Conservation (phyloP, 2,888 invertebrate genomes). For the Callinectes sapidus region DNA sequence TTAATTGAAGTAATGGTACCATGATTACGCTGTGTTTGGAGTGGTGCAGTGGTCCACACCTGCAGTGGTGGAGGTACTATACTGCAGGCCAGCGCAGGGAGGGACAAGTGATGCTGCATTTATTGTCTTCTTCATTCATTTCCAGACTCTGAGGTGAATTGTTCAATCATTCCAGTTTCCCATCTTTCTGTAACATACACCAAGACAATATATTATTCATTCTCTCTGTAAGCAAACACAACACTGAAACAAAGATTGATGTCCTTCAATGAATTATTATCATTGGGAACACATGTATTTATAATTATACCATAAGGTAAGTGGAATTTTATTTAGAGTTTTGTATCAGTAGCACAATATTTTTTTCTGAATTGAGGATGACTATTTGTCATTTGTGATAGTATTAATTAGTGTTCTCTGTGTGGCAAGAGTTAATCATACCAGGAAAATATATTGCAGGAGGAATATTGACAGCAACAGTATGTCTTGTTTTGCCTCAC, state of each 20-base stretch:
- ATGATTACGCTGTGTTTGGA: neutral
- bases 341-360: neutral
- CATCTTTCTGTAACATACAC: neutral
- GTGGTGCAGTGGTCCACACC: neutral
- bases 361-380: neutral
- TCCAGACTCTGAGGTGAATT: neutral
- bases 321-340: neutral
- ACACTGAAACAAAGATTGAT: neutral
- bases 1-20: neutral
- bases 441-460: neutral
- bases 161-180: neutral
- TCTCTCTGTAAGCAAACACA: slow-evolving; percentile 34
- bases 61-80: neutral
- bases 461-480: neutral
- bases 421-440: neutral
- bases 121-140: neutral
- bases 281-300: neutral
- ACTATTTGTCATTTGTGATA: slow-evolving; percentile 10
- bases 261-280: neutral
- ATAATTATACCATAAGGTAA: neutral
- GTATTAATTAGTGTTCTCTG: neutral
- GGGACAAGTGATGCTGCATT: neutral
- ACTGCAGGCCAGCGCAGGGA: neutral
- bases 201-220: neutral
- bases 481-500: neutral